Percentiles rank a stretch among this genome's conserved stretches.
phyloP scores from a whole-genome alignment of 2,888 invertebrate genomes.

The Agonopterix subpropinquella region DNA sequence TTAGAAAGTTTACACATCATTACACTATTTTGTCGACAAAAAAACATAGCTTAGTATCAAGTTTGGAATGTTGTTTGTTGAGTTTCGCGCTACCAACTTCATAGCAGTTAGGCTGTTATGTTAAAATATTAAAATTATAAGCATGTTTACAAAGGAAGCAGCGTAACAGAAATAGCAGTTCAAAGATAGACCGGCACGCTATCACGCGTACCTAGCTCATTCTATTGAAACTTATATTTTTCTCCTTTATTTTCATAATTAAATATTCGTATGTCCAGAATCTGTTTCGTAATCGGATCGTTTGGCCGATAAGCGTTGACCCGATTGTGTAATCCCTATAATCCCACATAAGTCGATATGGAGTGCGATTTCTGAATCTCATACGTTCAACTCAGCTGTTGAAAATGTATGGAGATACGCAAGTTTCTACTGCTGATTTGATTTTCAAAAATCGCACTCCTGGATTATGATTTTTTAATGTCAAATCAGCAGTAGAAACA shows the following conservation, averaged over 20 bases:
- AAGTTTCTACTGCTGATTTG: too few relatives aligned
- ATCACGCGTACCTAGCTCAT: too few relatives aligned
- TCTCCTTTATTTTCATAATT: too few relatives aligned
- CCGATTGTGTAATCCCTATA: conserved; percentile 24
- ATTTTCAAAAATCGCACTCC: too few relatives aligned
- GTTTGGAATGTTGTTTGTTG: conserved; percentile 24
- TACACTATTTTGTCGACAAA: conserved; percentile 12
- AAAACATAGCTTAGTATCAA: conserved; percentile 14
- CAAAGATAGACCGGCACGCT: too few relatives aligned
- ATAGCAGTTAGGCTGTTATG: conserved; percentile 2
- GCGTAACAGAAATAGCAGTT: conserved; percentile 1
- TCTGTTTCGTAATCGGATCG: conserved; percentile 20
- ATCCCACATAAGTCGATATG: conserved; percentile 1
- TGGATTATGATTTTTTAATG: too few relatives aligned
- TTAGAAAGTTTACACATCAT: conserved; percentile 9
- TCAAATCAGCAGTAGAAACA: too few relatives aligned
- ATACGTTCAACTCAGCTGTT: too few relatives aligned
- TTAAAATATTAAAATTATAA: conserved; percentile 7
- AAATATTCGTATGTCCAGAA: too few relatives aligned
- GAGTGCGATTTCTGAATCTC: too few relatives aligned
- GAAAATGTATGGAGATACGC: too few relatives aligned
- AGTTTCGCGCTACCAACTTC: conserved; percentile 4
- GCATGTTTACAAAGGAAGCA: conserved; percentile 6
- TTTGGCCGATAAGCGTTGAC: conserved; percentile 29
- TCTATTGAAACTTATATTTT: too few relatives aligned